Evolutionary conservation across 2,888 invertebrate species (phyloP).

Genomic region (Drosophila flavopinicola): DNA sequence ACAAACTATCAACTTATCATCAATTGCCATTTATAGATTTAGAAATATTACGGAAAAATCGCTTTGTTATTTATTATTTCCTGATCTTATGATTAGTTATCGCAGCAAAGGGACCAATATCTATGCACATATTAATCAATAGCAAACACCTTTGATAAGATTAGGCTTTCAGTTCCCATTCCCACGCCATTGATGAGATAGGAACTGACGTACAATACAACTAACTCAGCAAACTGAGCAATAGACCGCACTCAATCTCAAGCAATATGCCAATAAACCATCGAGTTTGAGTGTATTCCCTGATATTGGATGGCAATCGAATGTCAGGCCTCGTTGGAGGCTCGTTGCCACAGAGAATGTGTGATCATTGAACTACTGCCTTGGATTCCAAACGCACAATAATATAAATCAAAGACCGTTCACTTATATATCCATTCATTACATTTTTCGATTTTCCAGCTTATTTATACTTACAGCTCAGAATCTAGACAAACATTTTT

Average conservation of each 20-base stretch:
- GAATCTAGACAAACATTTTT: no score
- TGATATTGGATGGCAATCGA: conserved; percentile 17
- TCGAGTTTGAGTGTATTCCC: conserved; percentile 9
- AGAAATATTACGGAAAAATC: no score
- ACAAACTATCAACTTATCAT: no score
- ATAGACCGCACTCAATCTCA: conserved; percentile 7
- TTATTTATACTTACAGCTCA: no score
- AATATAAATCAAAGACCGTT: no score
- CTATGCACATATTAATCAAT: not conserved
- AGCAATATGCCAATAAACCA: conserved; percentile 12
- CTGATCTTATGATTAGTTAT: conserved; percentile 1
- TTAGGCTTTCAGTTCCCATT: conserved; percentile 13
- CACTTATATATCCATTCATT: no score
- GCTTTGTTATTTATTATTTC: conserved; percentile 15
- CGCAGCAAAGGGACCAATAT: not conserved
- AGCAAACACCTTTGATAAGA: conserved; percentile 15
- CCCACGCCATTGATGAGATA: conserved; percentile 34
- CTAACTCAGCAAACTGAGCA: not conserved
- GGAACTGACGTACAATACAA: not conserved
- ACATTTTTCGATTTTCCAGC: no score
- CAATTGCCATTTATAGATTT: no score
- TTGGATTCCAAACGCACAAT: no score
- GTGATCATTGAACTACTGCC: not conserved
- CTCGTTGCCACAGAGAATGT: not conserved
- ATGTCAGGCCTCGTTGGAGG: conserved; percentile 3